Evolutionary conservation across 2,888 invertebrate species (phyloP).

Genomic region (Hyposoter didymator): DNA sequence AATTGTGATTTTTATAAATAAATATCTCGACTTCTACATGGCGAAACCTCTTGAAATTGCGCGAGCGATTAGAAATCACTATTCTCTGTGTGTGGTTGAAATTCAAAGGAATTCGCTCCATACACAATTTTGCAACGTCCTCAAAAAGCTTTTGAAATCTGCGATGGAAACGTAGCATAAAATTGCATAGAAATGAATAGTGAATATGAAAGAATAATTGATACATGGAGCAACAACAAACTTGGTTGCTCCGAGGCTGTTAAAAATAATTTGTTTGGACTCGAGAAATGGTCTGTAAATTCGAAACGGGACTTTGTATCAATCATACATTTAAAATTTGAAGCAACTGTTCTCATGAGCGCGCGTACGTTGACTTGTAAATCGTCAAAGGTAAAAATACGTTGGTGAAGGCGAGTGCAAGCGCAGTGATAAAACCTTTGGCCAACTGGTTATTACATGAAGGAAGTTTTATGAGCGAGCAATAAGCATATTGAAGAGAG

Average conservation of each 20-base stretch:
- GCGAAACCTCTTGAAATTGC: too few species aligned
- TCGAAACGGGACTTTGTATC: not conserved
- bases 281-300: not conserved
- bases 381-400: conserved; percentile 51
- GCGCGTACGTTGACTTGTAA: conserved; percentile 42
- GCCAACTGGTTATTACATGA: conserved; percentile 60
- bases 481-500: conserved; percentile 37
- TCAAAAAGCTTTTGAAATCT: too few species aligned
- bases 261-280: not conserved
- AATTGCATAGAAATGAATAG: not conserved
- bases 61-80: too few species aligned
- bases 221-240: not conserved
- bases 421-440: conserved; percentile 52
- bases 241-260: not conserved
- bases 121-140: too few species aligned
- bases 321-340: not conserved
- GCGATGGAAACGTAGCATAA: too few species aligned
- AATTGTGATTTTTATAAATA: too few species aligned
- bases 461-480: conserved; percentile 39
- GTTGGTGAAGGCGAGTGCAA: conserved; percentile 9
- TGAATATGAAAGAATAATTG: not conserved
- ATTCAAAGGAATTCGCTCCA: too few species aligned
- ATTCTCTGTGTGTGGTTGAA: too few species aligned
- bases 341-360: not conserved
- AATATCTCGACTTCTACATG: too few species aligned